Conservation (phyloP, 2,888 invertebrate genomes). For the Elmis aenea region DNA sequence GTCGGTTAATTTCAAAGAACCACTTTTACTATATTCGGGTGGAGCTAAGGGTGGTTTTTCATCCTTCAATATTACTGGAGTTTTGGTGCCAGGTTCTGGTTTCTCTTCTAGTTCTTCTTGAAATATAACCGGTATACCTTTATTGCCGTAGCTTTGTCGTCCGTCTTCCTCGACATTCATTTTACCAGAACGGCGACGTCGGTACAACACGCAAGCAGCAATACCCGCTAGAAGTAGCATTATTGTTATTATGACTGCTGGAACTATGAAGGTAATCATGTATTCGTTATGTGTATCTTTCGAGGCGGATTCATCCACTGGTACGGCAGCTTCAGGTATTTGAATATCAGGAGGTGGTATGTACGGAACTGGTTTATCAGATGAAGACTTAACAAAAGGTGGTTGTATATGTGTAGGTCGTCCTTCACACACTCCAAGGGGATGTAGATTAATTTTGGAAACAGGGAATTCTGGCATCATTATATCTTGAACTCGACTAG, state of each 20-base stretch:
- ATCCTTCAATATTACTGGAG: slow-evolving; percentile 90
- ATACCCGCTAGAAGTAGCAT: slow-evolving; percentile 84
- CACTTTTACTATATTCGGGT: slow-evolving; percentile 63
- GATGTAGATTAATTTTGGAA: slow-evolving; percentile 57
- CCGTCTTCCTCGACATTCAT: slow-evolving; percentile 80
- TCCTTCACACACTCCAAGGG: slow-evolving; percentile 55
- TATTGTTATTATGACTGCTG: slow-evolving; percentile 79
- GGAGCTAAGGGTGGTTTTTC: slow-evolving; percentile 91
- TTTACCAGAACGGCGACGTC: slow-evolving; percentile 78
- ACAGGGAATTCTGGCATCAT: slow-evolving; percentile 71
- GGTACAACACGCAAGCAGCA: slow-evolving; percentile 83
- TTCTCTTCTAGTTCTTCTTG: slow-evolving; percentile 95
- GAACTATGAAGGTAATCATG: slow-evolving; percentile 79
- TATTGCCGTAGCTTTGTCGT: slow-evolving; percentile 75
- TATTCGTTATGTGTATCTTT: slow-evolving; percentile 57
- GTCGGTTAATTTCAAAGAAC: slow-evolving; percentile 43
- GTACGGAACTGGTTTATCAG: too few relatives aligned
- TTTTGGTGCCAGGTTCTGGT: slow-evolving; percentile 82
- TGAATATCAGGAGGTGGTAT: slow-evolving; percentile 21
- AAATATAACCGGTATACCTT: slow-evolving; percentile 91
- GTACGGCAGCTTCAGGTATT: slow-evolving; percentile 42
- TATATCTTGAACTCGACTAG: slow-evolving; percentile 57
- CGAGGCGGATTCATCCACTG: slow-evolving; percentile 46
- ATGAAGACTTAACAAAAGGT: too few relatives aligned
- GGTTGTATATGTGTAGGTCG: slow-evolving; percentile 30